Conservation (phyloP, 2,797 vertebrate genomes). For the Fistularia commersonii region DNA sequence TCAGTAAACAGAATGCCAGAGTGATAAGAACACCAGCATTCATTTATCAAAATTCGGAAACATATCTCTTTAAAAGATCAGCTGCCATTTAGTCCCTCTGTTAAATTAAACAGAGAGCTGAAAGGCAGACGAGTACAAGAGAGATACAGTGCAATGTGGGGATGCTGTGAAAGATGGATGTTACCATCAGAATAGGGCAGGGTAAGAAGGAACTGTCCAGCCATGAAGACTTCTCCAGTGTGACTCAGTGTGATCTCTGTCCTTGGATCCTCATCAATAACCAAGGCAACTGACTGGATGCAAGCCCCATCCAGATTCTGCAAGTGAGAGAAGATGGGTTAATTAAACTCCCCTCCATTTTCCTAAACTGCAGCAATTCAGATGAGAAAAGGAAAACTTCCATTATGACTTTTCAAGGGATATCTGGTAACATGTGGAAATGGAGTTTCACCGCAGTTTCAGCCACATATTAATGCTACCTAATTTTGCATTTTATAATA, state of each 20-base stretch:
- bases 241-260: slow-evolving; percentile 92
- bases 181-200: slow-evolving; percentile 92
- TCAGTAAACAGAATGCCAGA: background rate
- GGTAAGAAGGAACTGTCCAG: slow-evolving; percentile 90
- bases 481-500: too few species aligned
- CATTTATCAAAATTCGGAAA: slow-evolving; percentile 34
- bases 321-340: slow-evolving; percentile 44
- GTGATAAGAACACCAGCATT: slow-evolving; percentile 12
- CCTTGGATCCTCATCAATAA: slow-evolving; percentile 87
- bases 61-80: slow-evolving; percentile 27
- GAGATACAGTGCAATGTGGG: too few species aligned
- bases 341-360: slow-evolving; percentile 5
- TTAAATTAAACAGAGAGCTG: slow-evolving; percentile 18
- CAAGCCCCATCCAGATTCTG: slow-evolving; percentile 93
- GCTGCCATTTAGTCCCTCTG: slow-evolving; percentile 49
- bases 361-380: slow-evolving; percentile 22
- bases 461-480: too few species aligned
- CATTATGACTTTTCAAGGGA: too few species aligned
- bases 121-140: too few species aligned
- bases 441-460: too few species aligned
- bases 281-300: slow-evolving; percentile 88
- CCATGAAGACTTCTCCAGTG: slow-evolving; percentile 87
- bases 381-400: slow-evolving; percentile 2
- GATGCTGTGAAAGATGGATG: slow-evolving; percentile 18
- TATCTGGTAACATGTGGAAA: too few species aligned